Percentiles rank a stretch among this genome's conserved stretches.
Evolutionary conservation across 2,888 invertebrate species (phyloP).

Genomic region (Sicus ferrugineus): DNA sequence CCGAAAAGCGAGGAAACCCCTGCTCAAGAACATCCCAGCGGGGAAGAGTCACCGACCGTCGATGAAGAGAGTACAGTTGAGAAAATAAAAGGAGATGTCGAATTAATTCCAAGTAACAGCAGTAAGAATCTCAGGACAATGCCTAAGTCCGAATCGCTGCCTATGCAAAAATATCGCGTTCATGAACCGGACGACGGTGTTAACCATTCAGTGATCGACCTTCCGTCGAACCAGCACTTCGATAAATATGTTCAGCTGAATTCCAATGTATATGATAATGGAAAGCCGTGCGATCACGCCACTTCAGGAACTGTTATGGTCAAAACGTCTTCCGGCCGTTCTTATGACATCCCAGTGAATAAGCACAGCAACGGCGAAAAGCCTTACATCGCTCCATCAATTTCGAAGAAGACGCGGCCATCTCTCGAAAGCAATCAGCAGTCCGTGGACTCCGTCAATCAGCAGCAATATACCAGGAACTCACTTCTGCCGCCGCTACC

Average conservation of each 20-base stretch:
- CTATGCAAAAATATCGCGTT: slow-evolving; percentile 39
- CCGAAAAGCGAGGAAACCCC: slow-evolving; percentile 38
- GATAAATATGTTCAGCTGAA: slow-evolving; percentile 52
- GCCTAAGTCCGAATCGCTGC: slow-evolving; percentile 27
- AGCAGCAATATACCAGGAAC: slow-evolving; percentile 40
- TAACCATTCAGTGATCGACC: slow-evolving; percentile 54
- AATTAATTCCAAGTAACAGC: slow-evolving; percentile 52
- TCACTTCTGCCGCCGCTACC: slow-evolving; percentile 45
- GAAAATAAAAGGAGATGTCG: slow-evolving; percentile 61
- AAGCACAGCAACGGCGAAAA: slow-evolving; percentile 52
- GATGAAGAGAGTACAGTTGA: slow-evolving; percentile 44
- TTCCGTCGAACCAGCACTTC: slow-evolving; percentile 52
- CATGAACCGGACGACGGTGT: slow-evolving; percentile 49
- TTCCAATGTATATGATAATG: slow-evolving; percentile 52
- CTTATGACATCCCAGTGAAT: slow-evolving; percentile 55
- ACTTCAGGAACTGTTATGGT: slow-evolving; percentile 52
- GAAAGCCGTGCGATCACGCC: slow-evolving; percentile 43
- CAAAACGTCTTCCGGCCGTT: slow-evolving; percentile 56
- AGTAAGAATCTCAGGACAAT: background rate
- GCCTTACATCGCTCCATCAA: slow-evolving; percentile 59
- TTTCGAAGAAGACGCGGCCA: slow-evolving; percentile 51
- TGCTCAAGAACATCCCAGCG: slow-evolving; percentile 38
- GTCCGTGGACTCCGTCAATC: background rate
- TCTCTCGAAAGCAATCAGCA: slow-evolving; percentile 34
- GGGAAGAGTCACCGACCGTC: slow-evolving; percentile 31